These are phyloP conservation scores for Sisyra nigra DNA, from an alignment of 2,888 invertebrate species.

Conservation along the genomic window DNA sequence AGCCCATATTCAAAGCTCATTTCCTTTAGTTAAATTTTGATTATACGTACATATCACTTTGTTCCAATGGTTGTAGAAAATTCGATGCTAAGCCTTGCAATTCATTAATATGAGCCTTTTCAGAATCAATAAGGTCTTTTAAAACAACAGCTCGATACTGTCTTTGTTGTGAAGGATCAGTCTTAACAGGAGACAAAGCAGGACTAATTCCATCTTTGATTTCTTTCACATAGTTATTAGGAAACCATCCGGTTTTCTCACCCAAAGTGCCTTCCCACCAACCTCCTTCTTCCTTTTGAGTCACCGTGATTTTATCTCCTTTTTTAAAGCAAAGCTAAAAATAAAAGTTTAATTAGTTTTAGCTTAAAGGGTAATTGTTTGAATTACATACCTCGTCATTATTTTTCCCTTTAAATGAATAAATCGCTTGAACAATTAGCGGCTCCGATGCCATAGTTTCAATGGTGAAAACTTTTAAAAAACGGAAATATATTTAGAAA, in stretches of 20 bases:
- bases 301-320: slow-evolving; percentile 91
- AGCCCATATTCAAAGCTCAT: not conserved
- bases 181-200: slow-evolving; percentile 46
- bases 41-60: slow-evolving; percentile 59
- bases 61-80: slow-evolving; percentile 75
- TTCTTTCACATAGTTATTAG: slow-evolving; percentile 92
- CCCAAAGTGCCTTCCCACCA: slow-evolving; percentile 99
- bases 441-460: slow-evolving; percentile 37
- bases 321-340: slow-evolving; percentile 80
- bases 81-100: slow-evolving; percentile 70
- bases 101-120: slow-evolving; percentile 80
- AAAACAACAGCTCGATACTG: slow-evolving; percentile 73
- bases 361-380: not conserved
- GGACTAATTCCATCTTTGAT: slow-evolving; percentile 47
- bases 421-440: slow-evolving; percentile 74
- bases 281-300: slow-evolving; percentile 90
- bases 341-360: slow-evolving; percentile 13
- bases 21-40: slow-evolving; percentile 2
- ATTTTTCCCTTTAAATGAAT: slow-evolving; percentile 87
- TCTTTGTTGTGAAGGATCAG: slow-evolving; percentile 46
- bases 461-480: too few relatives aligned
- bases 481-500: too few relatives aligned
- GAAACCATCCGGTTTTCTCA: slow-evolving; percentile 97
- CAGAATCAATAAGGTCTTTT: slow-evolving; percentile 83
- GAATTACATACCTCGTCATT: slow-evolving; percentile 73